phyloP scores from a whole-genome alignment of 1,140 invertebrate genomes.

The Diplogasteroides magnus region DNA sequence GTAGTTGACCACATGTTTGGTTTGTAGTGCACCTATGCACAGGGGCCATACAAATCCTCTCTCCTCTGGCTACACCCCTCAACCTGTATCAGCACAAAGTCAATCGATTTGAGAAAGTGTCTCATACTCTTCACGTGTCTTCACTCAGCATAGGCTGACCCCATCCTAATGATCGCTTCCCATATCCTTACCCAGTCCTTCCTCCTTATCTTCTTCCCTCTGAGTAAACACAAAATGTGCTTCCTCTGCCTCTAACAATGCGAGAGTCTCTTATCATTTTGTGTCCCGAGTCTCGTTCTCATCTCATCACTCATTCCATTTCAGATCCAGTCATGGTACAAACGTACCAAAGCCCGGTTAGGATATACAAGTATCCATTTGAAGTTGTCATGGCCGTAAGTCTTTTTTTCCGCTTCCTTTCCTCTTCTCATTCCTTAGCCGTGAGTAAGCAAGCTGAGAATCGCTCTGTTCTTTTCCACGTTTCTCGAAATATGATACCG shows the following conservation, averaged over 20 bases:
- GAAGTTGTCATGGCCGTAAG: constrained; percentile 92
- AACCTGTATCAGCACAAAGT: too few species aligned
- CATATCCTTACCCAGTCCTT: background rate
- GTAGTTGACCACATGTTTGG: too few species aligned
- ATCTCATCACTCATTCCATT: background rate
- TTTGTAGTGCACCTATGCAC: too few species aligned
- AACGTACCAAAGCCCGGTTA: constrained; percentile 87
- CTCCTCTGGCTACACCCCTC: too few species aligned
- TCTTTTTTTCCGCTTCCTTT: constrained; percentile 56
- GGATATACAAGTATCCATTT: constrained; percentile 93
- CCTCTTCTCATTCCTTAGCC: too few species aligned
- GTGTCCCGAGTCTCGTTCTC: background rate
- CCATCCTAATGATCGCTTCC: too few species aligned
- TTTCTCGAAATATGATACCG: background rate
- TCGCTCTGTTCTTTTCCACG: too few species aligned
- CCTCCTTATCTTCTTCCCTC: background rate
- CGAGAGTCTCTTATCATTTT: background rate
- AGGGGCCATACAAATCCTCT: too few species aligned
- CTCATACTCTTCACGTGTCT: too few species aligned
- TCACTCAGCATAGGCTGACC: too few species aligned
- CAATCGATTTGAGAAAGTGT: too few species aligned
- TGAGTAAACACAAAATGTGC: background rate
- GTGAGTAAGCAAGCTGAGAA: too few species aligned
- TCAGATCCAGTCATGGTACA: constrained; percentile 72
- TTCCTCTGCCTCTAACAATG: background rate